These are phyloP conservation scores for Cyanoramphus novaezelandiae DNA, from an alignment of 2,113 vertebrate species.

Conservation along the genomic window DNA sequence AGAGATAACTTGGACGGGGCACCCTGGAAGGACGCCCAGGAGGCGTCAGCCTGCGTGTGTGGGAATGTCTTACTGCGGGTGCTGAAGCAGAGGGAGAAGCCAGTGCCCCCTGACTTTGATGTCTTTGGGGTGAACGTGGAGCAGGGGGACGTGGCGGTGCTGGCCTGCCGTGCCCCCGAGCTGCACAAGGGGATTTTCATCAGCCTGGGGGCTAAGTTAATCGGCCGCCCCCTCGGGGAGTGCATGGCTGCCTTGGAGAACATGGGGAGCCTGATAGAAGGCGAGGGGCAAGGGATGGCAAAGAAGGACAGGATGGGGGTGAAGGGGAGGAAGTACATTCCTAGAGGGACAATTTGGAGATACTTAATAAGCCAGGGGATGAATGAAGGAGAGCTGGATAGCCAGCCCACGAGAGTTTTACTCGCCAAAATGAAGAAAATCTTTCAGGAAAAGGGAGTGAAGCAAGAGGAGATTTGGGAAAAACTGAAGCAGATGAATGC, in stretches of 20 bases:
- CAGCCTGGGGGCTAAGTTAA: conserved; percentile 11
- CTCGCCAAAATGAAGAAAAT: conserved; percentile 22
- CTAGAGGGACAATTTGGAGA: conserved; percentile 22
- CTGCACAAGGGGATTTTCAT: conserved; percentile 1
- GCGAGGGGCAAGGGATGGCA: neutral
- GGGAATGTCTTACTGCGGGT: conserved; percentile 10
- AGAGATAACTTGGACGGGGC: neutral
- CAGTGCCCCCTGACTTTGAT: neutral
- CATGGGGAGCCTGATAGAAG: neutral
- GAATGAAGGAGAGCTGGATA: conserved; percentile 12
- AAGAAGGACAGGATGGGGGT: neutral
- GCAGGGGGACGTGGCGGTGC: conserved; percentile 1
- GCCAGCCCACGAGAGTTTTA: conserved; percentile 23
- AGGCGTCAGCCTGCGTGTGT: neutral
- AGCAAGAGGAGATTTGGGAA: conserved; percentile 23
- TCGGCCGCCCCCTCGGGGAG: neutral
- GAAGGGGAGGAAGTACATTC: conserved; percentile 6
- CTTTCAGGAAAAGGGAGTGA: conserved; percentile 9
- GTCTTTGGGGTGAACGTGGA: neutral
- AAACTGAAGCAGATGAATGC: neutral
- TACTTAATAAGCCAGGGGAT: conserved; percentile 29
- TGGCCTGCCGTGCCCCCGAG: neutral
- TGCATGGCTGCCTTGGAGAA: conserved; percentile 15
- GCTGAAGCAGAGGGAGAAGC: conserved; percentile 17
- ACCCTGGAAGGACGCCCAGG: neutral